Evolutionary conservation across 2,888 invertebrate species (phyloP).

Genomic region (Pachymerium ferrugineum): DNA sequence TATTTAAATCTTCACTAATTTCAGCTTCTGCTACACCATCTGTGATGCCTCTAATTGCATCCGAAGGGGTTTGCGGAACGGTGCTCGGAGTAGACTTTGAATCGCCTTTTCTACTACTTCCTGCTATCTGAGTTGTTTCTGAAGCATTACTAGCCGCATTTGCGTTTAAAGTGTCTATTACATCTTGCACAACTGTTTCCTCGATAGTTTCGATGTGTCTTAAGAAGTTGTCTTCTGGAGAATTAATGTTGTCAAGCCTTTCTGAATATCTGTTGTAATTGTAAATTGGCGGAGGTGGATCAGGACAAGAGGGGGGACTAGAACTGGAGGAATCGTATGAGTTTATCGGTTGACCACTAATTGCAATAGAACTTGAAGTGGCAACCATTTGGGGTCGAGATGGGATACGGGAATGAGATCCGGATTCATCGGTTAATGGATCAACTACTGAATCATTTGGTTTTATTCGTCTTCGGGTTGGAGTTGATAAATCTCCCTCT

Average conservation of each 20-base stretch:
- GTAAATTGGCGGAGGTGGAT: slow-evolving; percentile 32
- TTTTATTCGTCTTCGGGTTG: slow-evolving; percentile 1
- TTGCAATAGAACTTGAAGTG: not conserved
- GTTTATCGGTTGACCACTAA: not conserved
- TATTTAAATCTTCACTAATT: slow-evolving; percentile 30
- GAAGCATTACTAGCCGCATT: not conserved
- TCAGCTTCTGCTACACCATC: slow-evolving; percentile 31
- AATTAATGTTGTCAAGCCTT: not conserved
- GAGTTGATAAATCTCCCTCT: not conserved
- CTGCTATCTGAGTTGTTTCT: not conserved
- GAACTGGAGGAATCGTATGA: slow-evolving; percentile 29
- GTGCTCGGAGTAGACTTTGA: not conserved
- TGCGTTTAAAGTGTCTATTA: no score
- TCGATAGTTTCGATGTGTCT: not conserved
- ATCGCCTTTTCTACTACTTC: no score
- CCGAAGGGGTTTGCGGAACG: not conserved
- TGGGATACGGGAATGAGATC: not conserved
- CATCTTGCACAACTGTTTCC: slow-evolving; percentile 28
- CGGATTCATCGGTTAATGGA: not conserved
- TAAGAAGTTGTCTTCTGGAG: not conserved
- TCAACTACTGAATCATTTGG: not conserved
- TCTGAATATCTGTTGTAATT: not conserved
- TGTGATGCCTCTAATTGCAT: slow-evolving; percentile 6
- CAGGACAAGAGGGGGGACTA: slow-evolving; percentile 34
- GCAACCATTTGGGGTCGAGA: not conserved